phyloP scores from a whole-genome alignment of 2,888 invertebrate genomes.

The Amphipyra tragopoginis region DNA sequence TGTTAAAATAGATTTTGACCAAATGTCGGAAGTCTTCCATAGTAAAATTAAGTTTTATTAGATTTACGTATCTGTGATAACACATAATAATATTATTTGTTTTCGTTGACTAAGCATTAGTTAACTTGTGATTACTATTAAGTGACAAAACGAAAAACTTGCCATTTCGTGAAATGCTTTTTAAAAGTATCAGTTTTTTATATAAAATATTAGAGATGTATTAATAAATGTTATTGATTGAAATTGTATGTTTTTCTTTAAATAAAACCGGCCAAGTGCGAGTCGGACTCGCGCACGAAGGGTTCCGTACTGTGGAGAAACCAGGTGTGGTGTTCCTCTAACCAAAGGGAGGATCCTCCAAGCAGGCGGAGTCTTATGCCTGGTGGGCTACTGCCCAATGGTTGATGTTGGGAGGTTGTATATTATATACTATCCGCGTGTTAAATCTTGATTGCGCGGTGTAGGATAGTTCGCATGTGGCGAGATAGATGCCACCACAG shows the following conservation, averaged over 20 bases:
- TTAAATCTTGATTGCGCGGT: too few relatives aligned
- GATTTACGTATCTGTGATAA: slow-evolving; percentile 47
- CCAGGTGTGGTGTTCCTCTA: too few relatives aligned
- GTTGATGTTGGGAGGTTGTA: too few relatives aligned
- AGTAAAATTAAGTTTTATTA: slow-evolving; percentile 33
- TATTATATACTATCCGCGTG: too few relatives aligned
- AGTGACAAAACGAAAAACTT: slow-evolving; percentile 10
- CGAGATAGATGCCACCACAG: too few relatives aligned
- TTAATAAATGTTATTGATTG: slow-evolving; percentile 44
- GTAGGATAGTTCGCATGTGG: too few relatives aligned
- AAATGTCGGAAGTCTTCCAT: slow-evolving; percentile 60
- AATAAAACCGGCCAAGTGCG: too few relatives aligned
- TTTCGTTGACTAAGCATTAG: slow-evolving; percentile 16
- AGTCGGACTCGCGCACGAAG: too few relatives aligned
- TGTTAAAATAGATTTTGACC: slow-evolving; percentile 42
- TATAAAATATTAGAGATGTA: slow-evolving; percentile 6
- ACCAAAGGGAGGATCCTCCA: too few relatives aligned
- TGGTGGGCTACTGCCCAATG: too few relatives aligned
- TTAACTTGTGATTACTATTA: slow-evolving; percentile 3
- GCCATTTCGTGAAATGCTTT: slow-evolving; percentile 29
- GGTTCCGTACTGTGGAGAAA: too few relatives aligned
- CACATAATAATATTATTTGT: slow-evolving; percentile 19
- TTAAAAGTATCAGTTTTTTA: slow-evolving; percentile 25
- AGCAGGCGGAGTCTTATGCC: too few relatives aligned
- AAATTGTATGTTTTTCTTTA: slow-evolving; percentile 14